Conservation (phyloP, 2,113 vertebrate genomes). For the Corythaeola cristata region DNA sequence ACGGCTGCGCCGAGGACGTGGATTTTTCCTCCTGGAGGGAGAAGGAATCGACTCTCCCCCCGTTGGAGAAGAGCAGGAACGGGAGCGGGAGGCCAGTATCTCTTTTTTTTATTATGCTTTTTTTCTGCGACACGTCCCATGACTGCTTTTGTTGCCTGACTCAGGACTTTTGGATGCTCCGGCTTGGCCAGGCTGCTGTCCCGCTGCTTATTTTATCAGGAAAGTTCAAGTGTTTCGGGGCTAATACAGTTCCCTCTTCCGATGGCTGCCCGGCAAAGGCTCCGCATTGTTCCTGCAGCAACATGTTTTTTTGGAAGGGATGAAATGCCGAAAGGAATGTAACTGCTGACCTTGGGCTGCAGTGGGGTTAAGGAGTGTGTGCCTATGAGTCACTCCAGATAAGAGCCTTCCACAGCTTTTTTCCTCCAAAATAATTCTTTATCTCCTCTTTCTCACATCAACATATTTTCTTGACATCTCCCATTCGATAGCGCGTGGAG, state of each 20-base stretch:
- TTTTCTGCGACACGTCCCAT: not conserved
- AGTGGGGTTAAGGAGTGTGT: constrained; percentile 75
- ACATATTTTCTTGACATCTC: constrained; percentile 72
- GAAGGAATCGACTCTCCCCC: not conserved
- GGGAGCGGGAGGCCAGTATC: not conserved
- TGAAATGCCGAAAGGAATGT: constrained; percentile 67
- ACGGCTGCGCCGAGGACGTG: rapidly evolving
- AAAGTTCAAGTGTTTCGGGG: constrained; percentile 66
- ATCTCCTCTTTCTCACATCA: constrained; percentile 71
- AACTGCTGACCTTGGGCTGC: constrained; percentile 73
- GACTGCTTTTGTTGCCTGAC: constrained; percentile 39
- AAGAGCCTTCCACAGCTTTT: constrained; percentile 63
- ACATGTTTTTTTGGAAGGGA: constrained; percentile 61
- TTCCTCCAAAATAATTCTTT: constrained; percentile 71
- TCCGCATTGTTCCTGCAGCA: constrained; percentile 58
- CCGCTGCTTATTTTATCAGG: constrained; percentile 43
- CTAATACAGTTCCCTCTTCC: constrained; percentile 51
- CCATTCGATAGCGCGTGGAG: constrained; percentile 47
- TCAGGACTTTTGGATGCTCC: constrained; percentile 8
- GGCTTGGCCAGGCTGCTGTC: not conserved
- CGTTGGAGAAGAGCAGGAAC: not conserved
- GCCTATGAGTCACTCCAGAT: constrained; percentile 71
- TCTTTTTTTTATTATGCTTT: not conserved
- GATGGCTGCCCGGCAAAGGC: constrained; percentile 9
- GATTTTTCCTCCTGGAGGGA: not conserved